Evolutionary conservation across 2,797 vertebrate species (phyloP).

Genomic region (Echeneis naucrates): DNA sequence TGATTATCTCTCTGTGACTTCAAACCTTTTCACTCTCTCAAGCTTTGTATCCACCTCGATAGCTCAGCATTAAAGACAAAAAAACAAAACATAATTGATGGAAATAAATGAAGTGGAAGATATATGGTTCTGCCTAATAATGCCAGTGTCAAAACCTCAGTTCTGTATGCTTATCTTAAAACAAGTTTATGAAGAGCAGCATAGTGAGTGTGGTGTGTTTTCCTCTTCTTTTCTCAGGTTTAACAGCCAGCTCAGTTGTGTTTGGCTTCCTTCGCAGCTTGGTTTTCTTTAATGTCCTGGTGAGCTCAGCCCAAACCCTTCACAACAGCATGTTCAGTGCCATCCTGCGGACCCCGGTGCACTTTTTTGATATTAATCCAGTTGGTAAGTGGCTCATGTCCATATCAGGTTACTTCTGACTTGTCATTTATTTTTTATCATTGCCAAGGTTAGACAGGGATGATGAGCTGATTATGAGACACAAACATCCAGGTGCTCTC

Average conservation of each 20-base stretch:
- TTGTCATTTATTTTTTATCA: neutral
- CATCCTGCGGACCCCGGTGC: conserved; percentile 72
- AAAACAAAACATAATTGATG: conserved; percentile 31
- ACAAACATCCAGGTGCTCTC: conserved; percentile 10
- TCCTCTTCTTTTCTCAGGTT: conserved; percentile 81
- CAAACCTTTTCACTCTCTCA: conserved; percentile 64
- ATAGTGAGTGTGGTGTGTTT: conserved; percentile 24
- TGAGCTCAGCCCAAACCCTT: conserved; percentile 88
- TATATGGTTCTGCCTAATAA: conserved; percentile 33
- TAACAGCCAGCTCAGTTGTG: conserved; percentile 86
- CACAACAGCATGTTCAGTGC: conserved; percentile 84
- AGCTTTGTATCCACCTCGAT: conserved; percentile 64
- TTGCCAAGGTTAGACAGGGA: neutral
- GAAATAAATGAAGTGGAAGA: conserved; percentile 40
- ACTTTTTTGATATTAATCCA: conserved; percentile 78
- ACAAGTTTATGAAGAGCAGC: too few relatives aligned
- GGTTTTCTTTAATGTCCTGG: conserved; percentile 89
- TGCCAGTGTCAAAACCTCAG: too few relatives aligned
- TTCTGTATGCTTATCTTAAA: too few relatives aligned
- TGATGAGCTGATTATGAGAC: conserved; percentile 12
- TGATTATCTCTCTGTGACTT: conserved; percentile 77
- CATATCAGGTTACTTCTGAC: neutral
- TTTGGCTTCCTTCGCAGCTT: conserved; percentile 89
- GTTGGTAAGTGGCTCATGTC: conserved; percentile 71
- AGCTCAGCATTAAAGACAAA: conserved; percentile 59